Base-by-base conservation (phyloP, 2,797 vertebrate genomes). In the Miichthys miiuy region DNA sequence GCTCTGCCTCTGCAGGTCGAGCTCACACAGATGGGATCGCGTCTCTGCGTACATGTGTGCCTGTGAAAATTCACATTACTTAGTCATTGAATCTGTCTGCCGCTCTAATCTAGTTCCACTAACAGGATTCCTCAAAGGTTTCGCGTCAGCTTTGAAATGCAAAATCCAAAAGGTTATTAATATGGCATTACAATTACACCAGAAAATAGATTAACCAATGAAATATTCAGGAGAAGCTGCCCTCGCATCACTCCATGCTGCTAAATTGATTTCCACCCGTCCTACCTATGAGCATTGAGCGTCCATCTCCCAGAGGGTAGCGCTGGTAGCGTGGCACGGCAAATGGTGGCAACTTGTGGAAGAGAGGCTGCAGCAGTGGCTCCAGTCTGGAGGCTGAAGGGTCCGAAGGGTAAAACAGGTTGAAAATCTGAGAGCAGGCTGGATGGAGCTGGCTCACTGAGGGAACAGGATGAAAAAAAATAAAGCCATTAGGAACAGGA, bases 391-490 rank as follows among this genome's bases (percentile, higher is more conserved):
- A 99, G 56, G 98, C 98, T 0, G 98, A 99, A 5, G 98, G 98
- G 89, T 99, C 98, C 20, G 98, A 98, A 1, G 98, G 97, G 83
- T 97, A 98, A 93, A 99, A 99, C 85, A 99, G 96, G 93, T 98
- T 99, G 95, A 98, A 98, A 69, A 99, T 96, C 83, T 99, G 98
- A 82, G 96, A 95, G 93, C 98, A 99, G 82, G 98, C 97, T 18
- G 98, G 98, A 66, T 95, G 97, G 8, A 99, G 95, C 81, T 98
- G 97, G 85, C 91, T 96, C 71, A 97, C 98, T 99, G 90, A 23
- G 66, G 84, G 67, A 83, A 54, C 44, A 88, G 9, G 84, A 63
- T 3, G 50, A 52, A 69, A 6, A 68, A 6, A 75, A 0, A 3
- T 2, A 41, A 17, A 17, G 30, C 4, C 12, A 64, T 75, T 68